These are phyloP conservation scores for Scatophagus argus DNA, from an alignment of 2,113 vertebrate genomes.

Conservation along the genomic window DNA sequence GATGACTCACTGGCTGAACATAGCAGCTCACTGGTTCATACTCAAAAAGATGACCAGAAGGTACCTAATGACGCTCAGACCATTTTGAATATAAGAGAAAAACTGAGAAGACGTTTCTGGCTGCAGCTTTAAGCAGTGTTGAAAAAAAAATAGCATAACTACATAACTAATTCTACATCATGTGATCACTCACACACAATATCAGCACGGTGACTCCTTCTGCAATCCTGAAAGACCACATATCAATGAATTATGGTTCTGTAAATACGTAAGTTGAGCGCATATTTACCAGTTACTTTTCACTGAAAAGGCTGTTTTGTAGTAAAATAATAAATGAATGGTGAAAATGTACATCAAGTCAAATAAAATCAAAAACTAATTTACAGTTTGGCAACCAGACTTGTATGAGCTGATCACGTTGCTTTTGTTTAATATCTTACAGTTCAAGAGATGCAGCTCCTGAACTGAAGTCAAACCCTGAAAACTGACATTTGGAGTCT, in stretches of 20 bases:
- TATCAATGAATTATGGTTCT: slow-evolving; percentile 5
- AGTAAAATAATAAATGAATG: neutral
- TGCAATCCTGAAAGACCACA: neutral
- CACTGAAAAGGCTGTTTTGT: neutral
- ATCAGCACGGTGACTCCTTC: neutral
- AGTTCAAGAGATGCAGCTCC: no score
- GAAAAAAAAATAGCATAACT: slow-evolving; percentile 13
- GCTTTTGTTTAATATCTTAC: neutral
- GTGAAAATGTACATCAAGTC: neutral
- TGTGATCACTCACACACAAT: slow-evolving; percentile 8
- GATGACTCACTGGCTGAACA: slow-evolving; percentile 67
- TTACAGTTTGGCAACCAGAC: neutral
- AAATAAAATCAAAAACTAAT: neutral
- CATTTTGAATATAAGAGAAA: slow-evolving; percentile 11
- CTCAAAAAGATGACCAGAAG: slow-evolving; percentile 26
- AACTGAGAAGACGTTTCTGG: neutral
- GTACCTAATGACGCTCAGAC: slow-evolving; percentile 5
- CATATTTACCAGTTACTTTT: neutral
- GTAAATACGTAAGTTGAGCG: neutral
- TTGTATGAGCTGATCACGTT: neutral
- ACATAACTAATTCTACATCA: neutral
- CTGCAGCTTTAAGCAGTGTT: neutral
- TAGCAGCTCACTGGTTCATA: slow-evolving; percentile 48
- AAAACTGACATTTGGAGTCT: neutral
- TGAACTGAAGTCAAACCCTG: neutral